Evolutionary conservation across 2,113 vertebrate species (phyloP).

Genomic region (Egretta garzetta): DNA sequence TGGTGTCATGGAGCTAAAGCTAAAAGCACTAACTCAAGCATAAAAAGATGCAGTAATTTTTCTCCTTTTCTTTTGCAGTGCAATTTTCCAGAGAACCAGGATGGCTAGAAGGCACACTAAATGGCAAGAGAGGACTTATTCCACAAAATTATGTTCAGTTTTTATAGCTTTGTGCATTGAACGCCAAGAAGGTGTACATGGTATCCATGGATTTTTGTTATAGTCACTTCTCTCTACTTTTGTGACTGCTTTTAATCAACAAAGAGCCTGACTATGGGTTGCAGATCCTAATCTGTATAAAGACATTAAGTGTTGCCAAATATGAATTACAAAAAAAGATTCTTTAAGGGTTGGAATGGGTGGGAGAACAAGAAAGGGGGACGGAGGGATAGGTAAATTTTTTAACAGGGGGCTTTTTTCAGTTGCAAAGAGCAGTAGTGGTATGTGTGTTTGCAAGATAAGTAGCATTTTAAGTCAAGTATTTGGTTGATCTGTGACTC

Average conservation of each 20-base stretch:
- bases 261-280: constrained; percentile 24
- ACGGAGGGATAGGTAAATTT: background rate
- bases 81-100: constrained; percentile 91
- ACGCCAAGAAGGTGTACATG: constrained; percentile 77
- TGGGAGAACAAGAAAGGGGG: no score
- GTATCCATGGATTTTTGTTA: constrained; percentile 84
- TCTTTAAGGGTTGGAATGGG: background rate
- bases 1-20: background rate
- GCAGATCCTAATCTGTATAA: constrained; percentile 31
- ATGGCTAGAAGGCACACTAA: constrained; percentile 96
- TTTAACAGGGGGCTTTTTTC: background rate
- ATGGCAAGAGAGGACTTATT: constrained; percentile 95
- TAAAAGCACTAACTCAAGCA: background rate
- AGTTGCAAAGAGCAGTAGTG: background rate
- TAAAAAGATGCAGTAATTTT: background rate
- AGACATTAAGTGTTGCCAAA: constrained; percentile 23
- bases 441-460: background rate
- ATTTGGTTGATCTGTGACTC: background rate
- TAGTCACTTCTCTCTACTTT: constrained; percentile 38
- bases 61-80: constrained; percentile 72
- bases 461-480: background rate
- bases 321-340: background rate
- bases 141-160: constrained; percentile 97
- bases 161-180: constrained; percentile 76
- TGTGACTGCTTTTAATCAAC: constrained; percentile 60